A percentile compares a stretch with the other conserved stretches of the same genome.
Evolutionary conservation across 2,888 invertebrate genomes (phyloP).

Genomic region (Cyaniris semiargus): DNA sequence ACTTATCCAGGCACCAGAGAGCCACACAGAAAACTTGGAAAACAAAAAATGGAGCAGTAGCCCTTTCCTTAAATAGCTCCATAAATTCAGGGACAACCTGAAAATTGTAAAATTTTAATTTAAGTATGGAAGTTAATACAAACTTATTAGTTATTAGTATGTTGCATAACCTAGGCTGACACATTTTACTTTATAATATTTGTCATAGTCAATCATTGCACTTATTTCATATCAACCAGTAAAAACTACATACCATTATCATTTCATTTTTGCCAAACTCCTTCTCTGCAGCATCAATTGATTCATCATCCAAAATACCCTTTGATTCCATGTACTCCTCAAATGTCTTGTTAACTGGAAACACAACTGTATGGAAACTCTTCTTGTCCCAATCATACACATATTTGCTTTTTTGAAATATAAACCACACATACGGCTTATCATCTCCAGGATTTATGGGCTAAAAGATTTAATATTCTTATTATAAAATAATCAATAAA

Average conservation of each 20-base stretch:
- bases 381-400: slow-evolving; percentile 92
- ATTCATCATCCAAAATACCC: slow-evolving; percentile 92
- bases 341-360: slow-evolving; percentile 88
- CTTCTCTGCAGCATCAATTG: slow-evolving; percentile 86
- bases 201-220: too few relatives aligned
- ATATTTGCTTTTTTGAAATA: slow-evolving; percentile 99
- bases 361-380: slow-evolving; percentile 89
- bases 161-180: too few relatives aligned
- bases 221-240: too few relatives aligned
- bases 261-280: slow-evolving; percentile 94
- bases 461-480: slow-evolving; percentile 50
- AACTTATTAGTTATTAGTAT: not conserved
- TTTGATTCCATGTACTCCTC: slow-evolving; percentile 90
- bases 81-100: slow-evolving; percentile 95
- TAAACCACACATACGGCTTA: slow-evolving; percentile 88
- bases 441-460: slow-evolving; percentile 70
- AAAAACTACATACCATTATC: slow-evolving; percentile 83
- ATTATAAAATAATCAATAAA: slow-evolving; percentile 4
- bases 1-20: slow-evolving; percentile 99
- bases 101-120: slow-evolving; percentile 43
- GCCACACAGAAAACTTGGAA: slow-evolving; percentile 99
- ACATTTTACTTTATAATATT: too few relatives aligned
- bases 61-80: slow-evolving; percentile 97
- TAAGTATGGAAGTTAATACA: not conserved
- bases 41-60: slow-evolving; percentile 99